phyloP scores from a whole-genome alignment of 2,797 vertebrate genomes.

The Parambassis ranga region DNA sequence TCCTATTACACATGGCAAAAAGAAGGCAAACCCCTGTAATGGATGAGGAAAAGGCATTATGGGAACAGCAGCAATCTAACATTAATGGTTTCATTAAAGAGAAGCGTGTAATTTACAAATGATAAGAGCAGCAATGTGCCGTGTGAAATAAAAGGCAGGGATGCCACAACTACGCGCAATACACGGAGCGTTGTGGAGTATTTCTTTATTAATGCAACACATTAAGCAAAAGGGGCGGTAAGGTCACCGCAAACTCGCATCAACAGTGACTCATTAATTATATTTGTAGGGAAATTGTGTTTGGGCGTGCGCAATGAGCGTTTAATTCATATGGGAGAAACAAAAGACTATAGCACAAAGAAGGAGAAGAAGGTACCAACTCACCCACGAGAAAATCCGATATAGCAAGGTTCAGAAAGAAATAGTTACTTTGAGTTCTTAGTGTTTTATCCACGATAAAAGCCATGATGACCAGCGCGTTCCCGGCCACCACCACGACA shows the following conservation, averaged over 20 bases:
- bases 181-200: too few relatives aligned
- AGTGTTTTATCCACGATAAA: constrained; percentile 90
- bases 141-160: neutral
- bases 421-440: constrained; percentile 90
- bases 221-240: neutral
- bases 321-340: constrained; percentile 6
- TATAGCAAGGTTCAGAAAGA: constrained; percentile 91
- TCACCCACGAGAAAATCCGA: constrained; percentile 91
- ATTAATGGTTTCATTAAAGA: neutral
- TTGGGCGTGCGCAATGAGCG: neutral
- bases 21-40: neutral
- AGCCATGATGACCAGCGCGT: constrained; percentile 88
- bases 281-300: neutral
- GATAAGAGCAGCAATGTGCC: constrained; percentile 18
- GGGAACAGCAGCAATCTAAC: neutral
- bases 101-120: neutral
- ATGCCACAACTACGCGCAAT: neutral
- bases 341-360: neutral
- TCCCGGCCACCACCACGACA: constrained; percentile 86
- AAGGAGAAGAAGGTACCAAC: constrained; percentile 45
- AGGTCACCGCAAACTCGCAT: neutral
- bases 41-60: neutral
- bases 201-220: neutral
- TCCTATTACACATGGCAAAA: constrained; percentile 5
- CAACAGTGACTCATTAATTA: neutral